Percentiles rank a stretch among this genome's conserved stretches.
phyloP scores from a whole-genome alignment of 2,797 vertebrate genomes.

The Peromyscus eremicus region DNA sequence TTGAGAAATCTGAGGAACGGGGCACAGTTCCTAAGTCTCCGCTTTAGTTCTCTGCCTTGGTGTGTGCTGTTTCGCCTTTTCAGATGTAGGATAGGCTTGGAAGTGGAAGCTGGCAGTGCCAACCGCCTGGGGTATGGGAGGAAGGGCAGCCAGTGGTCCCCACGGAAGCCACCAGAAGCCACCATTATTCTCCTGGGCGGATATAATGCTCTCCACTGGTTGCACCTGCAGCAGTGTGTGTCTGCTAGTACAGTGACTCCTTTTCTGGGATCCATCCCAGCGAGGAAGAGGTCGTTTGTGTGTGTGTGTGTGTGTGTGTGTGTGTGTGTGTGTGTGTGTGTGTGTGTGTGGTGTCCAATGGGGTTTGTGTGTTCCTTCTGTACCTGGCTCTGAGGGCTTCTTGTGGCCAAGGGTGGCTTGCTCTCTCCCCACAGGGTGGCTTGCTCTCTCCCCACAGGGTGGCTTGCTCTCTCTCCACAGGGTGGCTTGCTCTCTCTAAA shows the following conservation, averaged over 20 bases:
- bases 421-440: no score
- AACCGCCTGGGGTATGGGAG: not conserved
- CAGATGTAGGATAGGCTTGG: not conserved
- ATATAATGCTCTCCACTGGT: not conserved
- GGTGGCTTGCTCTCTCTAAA: no score
- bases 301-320: no score
- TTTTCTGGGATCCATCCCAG: not conserved
- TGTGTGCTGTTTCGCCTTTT: not conserved
- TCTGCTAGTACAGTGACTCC: no score
- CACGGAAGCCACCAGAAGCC: rapidly evolving
- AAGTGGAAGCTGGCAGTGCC: not conserved
- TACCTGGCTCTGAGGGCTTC: conserved; percentile 2
- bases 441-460: no score
- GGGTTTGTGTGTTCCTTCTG: not conserved
- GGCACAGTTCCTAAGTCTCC: not conserved
- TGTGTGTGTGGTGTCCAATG: not conserved
- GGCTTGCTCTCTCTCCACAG: no score
- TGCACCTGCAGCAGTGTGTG: not conserved
- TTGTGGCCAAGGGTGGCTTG: not conserved
- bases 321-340: no score
- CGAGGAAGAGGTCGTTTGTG: not conserved
- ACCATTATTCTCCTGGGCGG: not conserved
- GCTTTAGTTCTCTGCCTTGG: not conserved
- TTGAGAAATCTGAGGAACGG: not conserved
- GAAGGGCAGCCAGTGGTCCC: not conserved